phyloP scores from a whole-genome alignment of 2,113 vertebrate genomes.

The Gracilinanus agilis region DNA sequence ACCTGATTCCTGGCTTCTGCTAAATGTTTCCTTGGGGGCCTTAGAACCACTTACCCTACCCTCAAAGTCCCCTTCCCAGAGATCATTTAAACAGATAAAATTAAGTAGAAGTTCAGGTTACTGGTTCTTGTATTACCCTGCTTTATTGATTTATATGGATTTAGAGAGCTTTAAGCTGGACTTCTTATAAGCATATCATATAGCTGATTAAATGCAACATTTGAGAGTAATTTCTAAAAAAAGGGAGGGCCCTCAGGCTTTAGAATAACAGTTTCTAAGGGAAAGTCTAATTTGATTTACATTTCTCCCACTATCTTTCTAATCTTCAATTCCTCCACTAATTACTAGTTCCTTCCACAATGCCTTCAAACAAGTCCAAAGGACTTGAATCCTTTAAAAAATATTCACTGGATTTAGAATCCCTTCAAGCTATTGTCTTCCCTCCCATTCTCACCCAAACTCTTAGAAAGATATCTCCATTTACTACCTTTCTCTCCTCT shows the following conservation, averaged over 20 bases:
- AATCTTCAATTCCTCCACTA: neutral
- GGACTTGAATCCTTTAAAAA: neutral
- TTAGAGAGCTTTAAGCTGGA: neutral
- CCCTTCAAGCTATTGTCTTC: neutral
- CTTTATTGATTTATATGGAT: neutral
- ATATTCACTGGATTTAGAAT: neutral
- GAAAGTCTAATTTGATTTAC: neutral
- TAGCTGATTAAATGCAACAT: neutral
- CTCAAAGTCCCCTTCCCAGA: neutral
- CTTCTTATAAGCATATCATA: conserved; percentile 1
- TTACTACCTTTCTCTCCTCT: neutral
- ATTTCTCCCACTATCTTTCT: neutral
- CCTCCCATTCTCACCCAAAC: neutral
- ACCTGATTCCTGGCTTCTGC: neutral
- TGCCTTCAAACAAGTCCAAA: neutral
- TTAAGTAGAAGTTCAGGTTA: neutral
- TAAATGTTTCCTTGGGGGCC: neutral
- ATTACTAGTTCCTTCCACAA: neutral
- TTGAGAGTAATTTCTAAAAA: neutral
- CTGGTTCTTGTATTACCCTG: neutral
- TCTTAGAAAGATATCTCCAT: neutral
- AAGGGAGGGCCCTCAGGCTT: neutral
- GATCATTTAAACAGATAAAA: neutral
- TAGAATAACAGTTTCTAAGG: neutral
- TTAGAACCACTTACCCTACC: neutral